A percentile compares a stretch with the other conserved stretches of the same genome.
These are phyloP conservation scores for Sebastolobus alascanus DNA, from an alignment of 2,797 vertebrate genomes.

Conservation along the genomic window DNA sequence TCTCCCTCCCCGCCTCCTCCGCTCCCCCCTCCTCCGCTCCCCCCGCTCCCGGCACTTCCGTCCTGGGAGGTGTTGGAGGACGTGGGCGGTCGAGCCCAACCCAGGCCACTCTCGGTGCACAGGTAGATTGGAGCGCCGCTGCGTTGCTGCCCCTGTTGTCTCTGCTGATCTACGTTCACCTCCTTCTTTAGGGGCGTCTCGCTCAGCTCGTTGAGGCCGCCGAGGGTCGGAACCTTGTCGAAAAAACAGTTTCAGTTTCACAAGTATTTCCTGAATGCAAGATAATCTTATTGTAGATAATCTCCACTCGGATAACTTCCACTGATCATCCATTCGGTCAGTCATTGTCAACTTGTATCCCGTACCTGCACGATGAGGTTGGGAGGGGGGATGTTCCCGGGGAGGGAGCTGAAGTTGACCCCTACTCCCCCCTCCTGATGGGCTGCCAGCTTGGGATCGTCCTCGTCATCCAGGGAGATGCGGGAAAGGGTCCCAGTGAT, in stretches of 20 bases:
- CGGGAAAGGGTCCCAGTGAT: conserved; percentile 97
- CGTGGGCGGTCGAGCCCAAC: conserved; percentile 90
- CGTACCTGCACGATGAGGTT: conserved; percentile 90
- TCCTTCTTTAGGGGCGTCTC: conserved; percentile 91
- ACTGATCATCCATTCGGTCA: background rate
- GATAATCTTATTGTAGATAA: background rate
- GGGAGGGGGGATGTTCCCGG: conserved; percentile 94
- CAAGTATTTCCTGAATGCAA: background rate
- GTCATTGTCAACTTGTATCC: background rate
- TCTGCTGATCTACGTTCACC: conserved; percentile 88
- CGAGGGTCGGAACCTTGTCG: conserved; percentile 88
- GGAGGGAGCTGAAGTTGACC: conserved; percentile 93
- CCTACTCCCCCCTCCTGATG: conserved; percentile 91
- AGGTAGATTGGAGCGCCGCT: conserved; percentile 90
- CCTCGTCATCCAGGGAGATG: conserved; percentile 96
- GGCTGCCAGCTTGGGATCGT: conserved; percentile 94
- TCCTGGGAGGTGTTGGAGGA: conserved; percentile 83
- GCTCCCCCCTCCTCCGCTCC: conserved; percentile 85
- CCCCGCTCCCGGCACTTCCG: conserved; percentile 78
- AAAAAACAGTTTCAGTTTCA: background rate
- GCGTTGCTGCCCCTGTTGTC: conserved; percentile 82
- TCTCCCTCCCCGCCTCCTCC: conserved; percentile 90
- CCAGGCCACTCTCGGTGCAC: conserved; percentile 94
- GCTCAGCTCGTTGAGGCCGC: conserved; percentile 90
- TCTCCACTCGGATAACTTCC: background rate